phyloP scores from a whole-genome alignment of 1,140 invertebrate species.

The Leptinotarsa lineolata region DNA sequence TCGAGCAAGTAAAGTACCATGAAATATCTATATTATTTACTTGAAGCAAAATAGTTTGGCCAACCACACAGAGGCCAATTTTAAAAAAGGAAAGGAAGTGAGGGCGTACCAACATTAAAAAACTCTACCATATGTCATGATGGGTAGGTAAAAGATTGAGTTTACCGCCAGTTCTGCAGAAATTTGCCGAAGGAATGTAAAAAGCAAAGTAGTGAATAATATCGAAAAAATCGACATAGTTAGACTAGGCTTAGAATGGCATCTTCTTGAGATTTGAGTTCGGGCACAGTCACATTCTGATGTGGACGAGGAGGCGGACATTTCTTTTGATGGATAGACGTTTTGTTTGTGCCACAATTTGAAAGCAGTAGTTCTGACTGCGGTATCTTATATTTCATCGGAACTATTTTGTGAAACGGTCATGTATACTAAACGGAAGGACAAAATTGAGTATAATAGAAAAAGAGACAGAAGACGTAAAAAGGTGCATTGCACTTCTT shows the following conservation, averaged over 20 bases:
- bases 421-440: constrained; percentile 27
- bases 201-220: constrained; percentile 26
- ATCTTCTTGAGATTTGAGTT: not conserved
- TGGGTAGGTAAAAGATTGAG: constrained; percentile 14
- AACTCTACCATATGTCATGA: constrained; percentile 24
- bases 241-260: not conserved
- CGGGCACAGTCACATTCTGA: not conserved
- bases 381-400: not conserved
- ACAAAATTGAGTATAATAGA: constrained; percentile 23
- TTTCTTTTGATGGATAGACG: constrained; percentile 27
- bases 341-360: constrained; percentile 13
- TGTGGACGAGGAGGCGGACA: constrained; percentile 17
- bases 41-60: constrained; percentile 26
- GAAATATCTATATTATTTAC: constrained; percentile 33
- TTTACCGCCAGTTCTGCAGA: constrained; percentile 23
- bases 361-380: constrained; percentile 17
- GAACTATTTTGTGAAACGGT: constrained; percentile 12
- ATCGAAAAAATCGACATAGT: constrained; percentile 28
- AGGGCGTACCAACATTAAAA: constrained; percentile 22
- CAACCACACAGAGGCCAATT: constrained; percentile 28
- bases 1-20: constrained; percentile 31
- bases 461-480: constrained; percentile 13
- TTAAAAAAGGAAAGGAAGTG: constrained; percentile 27
- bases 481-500: constrained; percentile 24
- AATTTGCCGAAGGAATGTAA: not conserved